These are phyloP conservation scores for Lepidurus couesii DNA, from an alignment of 1,140 invertebrate species.

Conservation along the genomic window DNA sequence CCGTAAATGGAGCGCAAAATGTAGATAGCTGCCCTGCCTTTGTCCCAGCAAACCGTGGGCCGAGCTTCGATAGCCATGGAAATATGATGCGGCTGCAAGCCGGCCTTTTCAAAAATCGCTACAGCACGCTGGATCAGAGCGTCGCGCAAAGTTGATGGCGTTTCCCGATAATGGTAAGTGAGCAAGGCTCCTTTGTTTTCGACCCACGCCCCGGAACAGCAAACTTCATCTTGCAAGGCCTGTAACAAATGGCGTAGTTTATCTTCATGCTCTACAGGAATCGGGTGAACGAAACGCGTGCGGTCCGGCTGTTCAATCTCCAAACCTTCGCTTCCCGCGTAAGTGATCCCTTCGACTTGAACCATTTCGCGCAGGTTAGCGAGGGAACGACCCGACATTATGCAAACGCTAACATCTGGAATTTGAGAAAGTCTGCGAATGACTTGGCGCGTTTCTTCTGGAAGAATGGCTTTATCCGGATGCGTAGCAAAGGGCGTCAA, in stretches of 20 bases:
- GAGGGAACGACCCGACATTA: constrained; percentile 46
- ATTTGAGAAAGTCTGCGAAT: constrained; percentile 42
- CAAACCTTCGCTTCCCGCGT: constrained; percentile 46
- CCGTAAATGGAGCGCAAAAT: constrained; percentile 45
- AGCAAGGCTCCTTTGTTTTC: constrained; percentile 46
- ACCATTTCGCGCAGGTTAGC: constrained; percentile 44
- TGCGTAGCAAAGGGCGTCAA: constrained; percentile 45
- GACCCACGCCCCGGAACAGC: constrained; percentile 46
- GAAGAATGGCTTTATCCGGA: constrained; percentile 45
- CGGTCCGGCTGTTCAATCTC: constrained; percentile 46
- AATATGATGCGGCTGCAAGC: constrained; percentile 43
- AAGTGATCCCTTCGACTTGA: constrained; percentile 44
- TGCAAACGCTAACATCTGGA: constrained; percentile 44
- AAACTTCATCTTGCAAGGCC: constrained; percentile 41
- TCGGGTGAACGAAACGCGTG: constrained; percentile 44
- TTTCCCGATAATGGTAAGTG: constrained; percentile 47
- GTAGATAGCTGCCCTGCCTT: constrained; percentile 46
- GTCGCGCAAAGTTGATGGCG: constrained; percentile 36
- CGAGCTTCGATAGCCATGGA: constrained; percentile 43
- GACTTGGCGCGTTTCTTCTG: constrained; percentile 43
- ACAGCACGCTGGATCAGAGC: constrained; percentile 41
- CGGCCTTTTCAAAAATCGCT: constrained; percentile 41
- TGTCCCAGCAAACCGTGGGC: constrained; percentile 46
- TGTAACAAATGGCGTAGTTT: constrained; percentile 41
- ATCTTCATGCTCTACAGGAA: constrained; percentile 44